Conservation (phyloP, 2,888 invertebrate genomes). For the Aspidiotus destructor region DNA sequence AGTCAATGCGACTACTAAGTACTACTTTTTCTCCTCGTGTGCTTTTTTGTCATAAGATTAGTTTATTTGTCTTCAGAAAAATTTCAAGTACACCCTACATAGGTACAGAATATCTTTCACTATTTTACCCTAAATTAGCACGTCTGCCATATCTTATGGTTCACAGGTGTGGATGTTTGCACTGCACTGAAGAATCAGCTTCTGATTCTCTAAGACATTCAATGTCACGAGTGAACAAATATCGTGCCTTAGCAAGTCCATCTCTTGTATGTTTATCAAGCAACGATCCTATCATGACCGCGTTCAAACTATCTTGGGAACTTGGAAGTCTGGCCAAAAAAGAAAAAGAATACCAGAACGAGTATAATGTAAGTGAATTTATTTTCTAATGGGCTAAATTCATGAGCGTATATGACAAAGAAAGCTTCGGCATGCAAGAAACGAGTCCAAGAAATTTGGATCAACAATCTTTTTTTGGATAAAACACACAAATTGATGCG, state of each 20-base stretch:
- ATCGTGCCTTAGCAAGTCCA: constrained; percentile 82
- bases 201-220: constrained; percentile 61
- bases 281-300: constrained; percentile 83
- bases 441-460: neutral
- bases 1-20: too few species aligned
- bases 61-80: too few species aligned
- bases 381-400: neutral
- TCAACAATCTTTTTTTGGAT: too few species aligned
- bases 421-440: neutral
- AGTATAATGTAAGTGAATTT: constrained; percentile 56
- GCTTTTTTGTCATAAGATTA: too few species aligned
- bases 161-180: constrained; percentile 73
- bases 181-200: constrained; percentile 64
- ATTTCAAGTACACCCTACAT: too few species aligned
- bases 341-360: constrained; percentile 85
- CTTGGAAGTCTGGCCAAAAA: constrained; percentile 76
- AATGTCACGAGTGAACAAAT: constrained; percentile 80
- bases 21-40: too few species aligned
- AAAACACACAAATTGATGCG: too few species aligned
- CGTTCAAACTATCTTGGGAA: constrained; percentile 93
- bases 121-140: too few species aligned
- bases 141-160: neutral
- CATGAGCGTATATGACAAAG: neutral
- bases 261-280: constrained; percentile 88
- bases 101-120: too few species aligned